Base-by-base conservation (phyloP, 92 coral and sea anemone species). In the Porites cylindrica region DNA sequence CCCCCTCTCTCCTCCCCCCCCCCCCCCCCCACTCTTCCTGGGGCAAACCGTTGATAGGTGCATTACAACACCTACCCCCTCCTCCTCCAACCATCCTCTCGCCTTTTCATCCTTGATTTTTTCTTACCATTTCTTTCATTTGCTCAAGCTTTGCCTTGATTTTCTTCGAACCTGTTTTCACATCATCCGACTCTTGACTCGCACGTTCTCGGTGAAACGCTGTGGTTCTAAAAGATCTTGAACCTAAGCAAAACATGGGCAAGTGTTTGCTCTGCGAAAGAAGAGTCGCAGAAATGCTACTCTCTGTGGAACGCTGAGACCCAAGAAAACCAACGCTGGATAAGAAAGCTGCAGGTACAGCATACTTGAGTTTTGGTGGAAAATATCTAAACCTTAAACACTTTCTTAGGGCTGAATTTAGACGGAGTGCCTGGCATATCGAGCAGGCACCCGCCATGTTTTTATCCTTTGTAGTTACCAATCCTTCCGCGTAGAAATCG, bases 81-180 rank as follows among this genome's bases (percentile, higher is more conserved):
- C 47, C 47, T 4, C 47, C 47, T 38, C 6, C 47, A 4, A 38
- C 47, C 0, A 0, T 4, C 6, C 47, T 4, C 47, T 38, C 47
- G 47, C 47, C 47, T 4, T 38, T 29, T 38, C 4, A 38, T 38
- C 47, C 47, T 38, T 38, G 7, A 38, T 38, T 38, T 38, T 38
- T 38, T 67, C 87, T 81, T 77, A 94, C 96, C 93, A 94, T 88
- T 85, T 91, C 96, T 86, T 94, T 91, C 77, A 88, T 94, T 65
- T 88, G 87, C 82, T 91, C 92, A 14, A 88, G 59, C 78, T 76
- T 81, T 70, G 85, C 91, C 69, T 83, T 87, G 20, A 92, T 53
- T 72, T 82, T 90, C 18, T 74, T 70, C 63, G 88, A 56, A 71
- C 86, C 83, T 56, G 83, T 64, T 16, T 69, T 79, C 70, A 14